Percentiles rank a stretch among this genome's conserved stretches.
phyloP scores from a whole-genome alignment of 2,888 invertebrate genomes.

The Bursaphelenchus okinawaensis region DNA sequence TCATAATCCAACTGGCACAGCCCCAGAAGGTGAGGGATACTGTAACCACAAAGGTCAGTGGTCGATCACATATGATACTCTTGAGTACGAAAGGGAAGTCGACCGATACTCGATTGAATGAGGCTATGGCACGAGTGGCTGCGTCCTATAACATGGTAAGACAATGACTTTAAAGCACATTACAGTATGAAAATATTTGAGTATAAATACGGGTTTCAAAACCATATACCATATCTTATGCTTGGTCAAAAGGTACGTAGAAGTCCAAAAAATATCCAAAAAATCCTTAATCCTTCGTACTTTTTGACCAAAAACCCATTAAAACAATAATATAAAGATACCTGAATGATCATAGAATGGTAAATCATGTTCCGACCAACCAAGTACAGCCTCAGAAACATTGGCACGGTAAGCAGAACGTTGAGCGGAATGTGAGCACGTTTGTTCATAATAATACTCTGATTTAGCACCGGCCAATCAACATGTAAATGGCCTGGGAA shows the following conservation, averaged over 20 bases:
- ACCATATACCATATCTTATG: too few species aligned
- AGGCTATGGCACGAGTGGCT: slow-evolving; percentile 71
- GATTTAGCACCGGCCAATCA: slow-evolving; percentile 5
- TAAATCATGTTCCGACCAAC: slow-evolving; percentile 98
- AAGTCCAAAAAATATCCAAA: too few species aligned
- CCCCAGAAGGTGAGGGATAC: slow-evolving; percentile 99
- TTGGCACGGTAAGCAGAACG: slow-evolving; percentile 91
- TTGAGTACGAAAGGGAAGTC: slow-evolving; percentile 85
- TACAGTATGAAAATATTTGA: too few species aligned
- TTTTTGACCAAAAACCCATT: background rate
- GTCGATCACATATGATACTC: slow-evolving; percentile 98
- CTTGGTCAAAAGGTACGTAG: background rate
- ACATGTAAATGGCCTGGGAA: slow-evolving; percentile 35
- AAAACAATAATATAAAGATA: slow-evolving; percentile 22
- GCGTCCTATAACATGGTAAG: too few species aligned
- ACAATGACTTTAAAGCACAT: too few species aligned
- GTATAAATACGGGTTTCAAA: too few species aligned
- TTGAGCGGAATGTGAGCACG: slow-evolving; percentile 76
- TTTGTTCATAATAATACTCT: background rate
- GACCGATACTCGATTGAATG: slow-evolving; percentile 74
- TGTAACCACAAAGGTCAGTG: slow-evolving; percentile 89
- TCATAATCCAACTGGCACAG: slow-evolving; percentile 93
- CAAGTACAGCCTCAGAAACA: slow-evolving; percentile 97
- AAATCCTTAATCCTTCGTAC: slow-evolving; percentile 2
- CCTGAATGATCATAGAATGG: slow-evolving; percentile 87